Percentiles rank a stretch among this genome's conserved stretches.
Conservation (phyloP, 2,113 vertebrate species). For the Potamarius usumacintae region DNA sequence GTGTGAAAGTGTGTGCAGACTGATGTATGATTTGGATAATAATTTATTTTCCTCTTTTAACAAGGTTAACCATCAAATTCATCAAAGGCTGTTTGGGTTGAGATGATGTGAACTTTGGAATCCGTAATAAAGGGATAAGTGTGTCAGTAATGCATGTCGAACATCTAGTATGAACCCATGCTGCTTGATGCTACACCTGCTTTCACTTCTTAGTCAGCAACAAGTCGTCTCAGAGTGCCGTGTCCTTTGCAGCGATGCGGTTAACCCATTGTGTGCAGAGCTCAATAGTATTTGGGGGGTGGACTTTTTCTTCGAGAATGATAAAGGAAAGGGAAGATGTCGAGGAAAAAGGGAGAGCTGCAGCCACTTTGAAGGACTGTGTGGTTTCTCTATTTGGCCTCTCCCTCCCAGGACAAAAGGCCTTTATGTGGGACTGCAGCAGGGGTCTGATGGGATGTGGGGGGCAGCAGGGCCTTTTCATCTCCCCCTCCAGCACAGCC, state of each 20-base stretch:
- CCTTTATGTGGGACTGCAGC: conserved; percentile 56
- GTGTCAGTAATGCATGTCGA: not conserved
- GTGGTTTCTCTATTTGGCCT: conserved; percentile 44
- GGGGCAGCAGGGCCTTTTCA: conserved; percentile 56
- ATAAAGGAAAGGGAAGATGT: conserved; percentile 34
- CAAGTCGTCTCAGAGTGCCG: conserved; percentile 44
- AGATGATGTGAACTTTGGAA: not conserved
- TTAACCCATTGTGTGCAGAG: conserved; percentile 31
- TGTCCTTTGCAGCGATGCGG: conserved; percentile 43
- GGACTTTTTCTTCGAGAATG: conserved; percentile 29
- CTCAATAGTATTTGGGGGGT: conserved; percentile 41
- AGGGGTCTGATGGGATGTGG: conserved; percentile 51
- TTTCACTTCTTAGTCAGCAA: conserved; percentile 42
- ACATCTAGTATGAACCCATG: not conserved
- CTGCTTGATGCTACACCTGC: conserved; percentile 27
- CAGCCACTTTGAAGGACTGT: conserved; percentile 52
- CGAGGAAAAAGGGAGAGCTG: conserved; percentile 44
- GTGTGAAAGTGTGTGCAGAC: not conserved
- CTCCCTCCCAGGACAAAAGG: conserved; percentile 56
- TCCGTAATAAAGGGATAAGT: not conserved
- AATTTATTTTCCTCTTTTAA: not conserved
- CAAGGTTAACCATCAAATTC: not conserved
- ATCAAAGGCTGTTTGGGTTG: not conserved
- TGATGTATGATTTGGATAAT: not conserved
- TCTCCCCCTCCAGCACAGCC: conserved; percentile 41